Base-by-base conservation (phyloP, 2,797 vertebrate genomes). In the Gymnoscopelus braueri region DNA sequence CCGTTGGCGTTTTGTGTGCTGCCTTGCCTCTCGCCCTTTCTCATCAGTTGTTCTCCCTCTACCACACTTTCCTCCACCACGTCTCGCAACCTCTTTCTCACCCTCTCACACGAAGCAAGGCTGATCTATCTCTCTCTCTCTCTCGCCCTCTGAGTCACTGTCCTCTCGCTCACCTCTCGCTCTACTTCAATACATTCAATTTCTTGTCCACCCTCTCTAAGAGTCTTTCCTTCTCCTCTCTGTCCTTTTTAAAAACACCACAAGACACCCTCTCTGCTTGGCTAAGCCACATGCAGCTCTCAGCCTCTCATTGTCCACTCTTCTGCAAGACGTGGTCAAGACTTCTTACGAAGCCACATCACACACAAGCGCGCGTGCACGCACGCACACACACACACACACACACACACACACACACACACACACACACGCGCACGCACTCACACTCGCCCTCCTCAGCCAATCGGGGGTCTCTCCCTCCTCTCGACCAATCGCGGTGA, bases 151-250 rank as follows among this genome's bases (percentile, higher is more conserved):
- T 72, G 39, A 44, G 39, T 44, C 39, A 44, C 39, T 77, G 83
- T 77, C 85, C 83, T 80, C 76, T 63, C 47, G 23, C 62, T 87
- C 81, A 78, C 78, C 81, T 74, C 68, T 75, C 65, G 61, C 65
- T 39, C 35, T 39, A 5, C 35, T 39, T 8, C 7, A 29, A 29
- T 29, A 29, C 26, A 4, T 29, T 29, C 26, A 29, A 4, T 29
- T 29, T 29, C 26, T 29, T 29, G 26, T 29, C 26, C 2, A 29
- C 35, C 7, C 35, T 39, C 35, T 39, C 35, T 39, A 2, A 5
- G 35, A 5, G 7, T 75, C 65, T 64, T 64, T 77, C 65, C 54
- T 70, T 65, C 23, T 44, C 78, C 80, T 83, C 75, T 61, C 57
- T 39, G 12, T 71, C 68, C 69, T 69, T 75, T 81, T 83, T 61